phyloP scores from a whole-genome alignment of 2,888 invertebrate genomes.

The Ectobius pallidus region DNA sequence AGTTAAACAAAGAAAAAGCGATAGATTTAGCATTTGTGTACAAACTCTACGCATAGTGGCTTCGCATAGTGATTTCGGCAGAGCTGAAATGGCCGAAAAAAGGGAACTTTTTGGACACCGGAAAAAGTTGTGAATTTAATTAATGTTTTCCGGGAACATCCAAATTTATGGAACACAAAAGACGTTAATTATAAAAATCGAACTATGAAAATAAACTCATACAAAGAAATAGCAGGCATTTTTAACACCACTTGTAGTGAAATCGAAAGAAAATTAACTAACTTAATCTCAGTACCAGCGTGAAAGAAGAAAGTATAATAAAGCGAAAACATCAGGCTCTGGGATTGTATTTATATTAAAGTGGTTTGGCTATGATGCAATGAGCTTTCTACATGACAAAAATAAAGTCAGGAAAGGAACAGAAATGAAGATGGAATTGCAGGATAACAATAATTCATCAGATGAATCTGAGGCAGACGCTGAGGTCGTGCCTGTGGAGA shows the following conservation, averaged over 20 bases:
- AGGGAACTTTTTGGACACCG: no score
- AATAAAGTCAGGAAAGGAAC: neutral
- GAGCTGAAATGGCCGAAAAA: no score
- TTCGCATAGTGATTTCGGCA: no score
- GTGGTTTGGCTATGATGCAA: constrained; percentile 14
- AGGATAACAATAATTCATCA: no score
- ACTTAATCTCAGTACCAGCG: neutral
- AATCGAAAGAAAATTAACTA: neutral
- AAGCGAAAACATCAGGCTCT: neutral
- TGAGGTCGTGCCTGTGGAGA: no score
- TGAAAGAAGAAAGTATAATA: constrained; percentile 3
- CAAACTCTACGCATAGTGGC: no score
- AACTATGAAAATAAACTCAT: neutral
- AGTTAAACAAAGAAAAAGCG: no score
- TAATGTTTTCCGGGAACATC: neutral
- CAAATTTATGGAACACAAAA: constrained; percentile 4
- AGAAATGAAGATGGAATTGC: neutral
- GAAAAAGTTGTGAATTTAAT: no score
- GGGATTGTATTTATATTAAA: neutral
- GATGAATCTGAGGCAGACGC: no score
- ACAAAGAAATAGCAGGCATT: neutral
- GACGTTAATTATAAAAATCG: neutral
- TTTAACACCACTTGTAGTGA: neutral
- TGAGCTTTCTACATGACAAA: constrained; percentile 4
- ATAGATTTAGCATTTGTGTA: no score